A percentile compares a stretch with the other conserved stretches of the same genome.
Evolutionary conservation across 2,888 invertebrate species (phyloP).

Genomic region (Melinaea menophilus): DNA sequence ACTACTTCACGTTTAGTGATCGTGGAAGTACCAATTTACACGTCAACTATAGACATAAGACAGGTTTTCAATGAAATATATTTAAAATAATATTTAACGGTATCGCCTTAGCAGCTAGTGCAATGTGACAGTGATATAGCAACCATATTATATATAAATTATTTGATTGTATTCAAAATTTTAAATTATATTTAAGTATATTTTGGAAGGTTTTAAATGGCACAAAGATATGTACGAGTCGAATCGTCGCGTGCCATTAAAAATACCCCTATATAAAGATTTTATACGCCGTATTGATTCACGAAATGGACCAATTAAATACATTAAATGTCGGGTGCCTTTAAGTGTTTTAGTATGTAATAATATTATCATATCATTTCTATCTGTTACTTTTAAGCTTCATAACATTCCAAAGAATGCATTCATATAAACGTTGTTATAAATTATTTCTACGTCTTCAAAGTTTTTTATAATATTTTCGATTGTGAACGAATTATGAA

Average conservation of each 20-base stretch:
- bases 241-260: constrained; percentile 47
- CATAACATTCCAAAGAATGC: constrained; percentile 75
- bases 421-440: constrained; percentile 32
- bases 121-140: constrained; percentile 45
- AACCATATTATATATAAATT: constrained; percentile 38
- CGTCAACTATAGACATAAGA: constrained; percentile 52
- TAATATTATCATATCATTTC: constrained; percentile 45
- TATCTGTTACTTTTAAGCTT: constrained; percentile 50
- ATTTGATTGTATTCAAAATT: constrained; percentile 43
- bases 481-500: too few relatives aligned
- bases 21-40: constrained; percentile 57
- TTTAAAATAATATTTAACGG: constrained; percentile 55
- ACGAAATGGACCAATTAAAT: constrained; percentile 61
- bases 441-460: constrained; percentile 24
- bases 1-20: constrained; percentile 48
- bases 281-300: constrained; percentile 48
- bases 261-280: constrained; percentile 37
- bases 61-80: constrained; percentile 50
- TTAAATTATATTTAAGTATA: constrained; percentile 35
- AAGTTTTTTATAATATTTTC: background rate
- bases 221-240: constrained; percentile 34
- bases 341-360: constrained; percentile 53
- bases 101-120: constrained; percentile 72
- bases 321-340: constrained; percentile 59
- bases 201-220: constrained; percentile 33